A percentile compares a stretch with the other conserved stretches of the same genome.
Evolutionary conservation across 2,888 invertebrate species (phyloP).

Genomic region (Willowsia nigromaculata): DNA sequence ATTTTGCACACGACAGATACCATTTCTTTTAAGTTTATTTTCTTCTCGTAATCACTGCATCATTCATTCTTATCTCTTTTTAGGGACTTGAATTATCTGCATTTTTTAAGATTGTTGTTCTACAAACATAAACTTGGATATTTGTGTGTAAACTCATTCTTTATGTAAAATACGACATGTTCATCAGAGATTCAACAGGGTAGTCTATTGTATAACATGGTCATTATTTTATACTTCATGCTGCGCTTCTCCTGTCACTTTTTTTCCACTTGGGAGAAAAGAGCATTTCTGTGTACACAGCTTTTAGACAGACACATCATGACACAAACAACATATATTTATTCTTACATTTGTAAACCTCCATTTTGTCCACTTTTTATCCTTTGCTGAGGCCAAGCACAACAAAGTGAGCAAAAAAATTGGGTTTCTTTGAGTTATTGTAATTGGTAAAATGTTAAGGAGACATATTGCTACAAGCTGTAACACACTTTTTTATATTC

Average conservation of each 20-base stretch:
- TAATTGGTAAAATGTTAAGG: slow-evolving; percentile 8
- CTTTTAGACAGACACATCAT: not conserved
- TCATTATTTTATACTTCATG: slow-evolving; percentile 16
- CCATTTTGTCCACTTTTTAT: not conserved
- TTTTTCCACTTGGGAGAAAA: slow-evolving; percentile 32
- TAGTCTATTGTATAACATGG: not conserved
- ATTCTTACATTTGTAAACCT: not conserved
- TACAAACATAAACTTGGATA: slow-evolving; percentile 7
- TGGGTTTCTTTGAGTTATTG: slow-evolving; percentile 6
- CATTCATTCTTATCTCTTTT: slow-evolving; percentile 2
- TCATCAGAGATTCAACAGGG: not conserved
- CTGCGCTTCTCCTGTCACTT: slow-evolving; percentile 23
- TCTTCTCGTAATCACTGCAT: not conserved
- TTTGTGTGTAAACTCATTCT: not conserved
- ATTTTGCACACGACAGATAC: slow-evolving; percentile 4
- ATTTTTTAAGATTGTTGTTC: slow-evolving; percentile 29
- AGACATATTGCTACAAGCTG: not conserved
- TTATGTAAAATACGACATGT: slow-evolving; percentile 20
- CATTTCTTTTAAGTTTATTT: not conserved
- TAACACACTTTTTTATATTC: not conserved
- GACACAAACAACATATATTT: not conserved
- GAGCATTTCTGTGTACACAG: not conserved
- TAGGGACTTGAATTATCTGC: slow-evolving; percentile 1
- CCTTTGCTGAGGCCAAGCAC: too few relatives aligned
- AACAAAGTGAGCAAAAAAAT: not conserved